Conservation (phyloP, 2,888 invertebrate species). For the Encarsia formosa region DNA sequence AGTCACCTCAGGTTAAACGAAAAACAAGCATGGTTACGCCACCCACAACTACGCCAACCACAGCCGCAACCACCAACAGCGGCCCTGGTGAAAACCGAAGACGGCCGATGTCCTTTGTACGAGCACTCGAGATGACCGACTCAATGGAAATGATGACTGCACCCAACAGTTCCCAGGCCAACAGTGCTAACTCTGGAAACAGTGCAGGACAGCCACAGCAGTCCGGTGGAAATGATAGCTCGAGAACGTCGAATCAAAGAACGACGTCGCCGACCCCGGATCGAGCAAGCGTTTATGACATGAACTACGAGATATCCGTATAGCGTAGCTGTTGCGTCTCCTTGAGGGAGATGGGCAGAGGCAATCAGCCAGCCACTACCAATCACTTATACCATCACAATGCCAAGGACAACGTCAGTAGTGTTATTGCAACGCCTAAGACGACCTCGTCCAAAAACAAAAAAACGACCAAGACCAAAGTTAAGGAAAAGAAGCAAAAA, state of each 20-base stretch:
- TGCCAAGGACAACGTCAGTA: constrained; percentile 36
- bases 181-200: constrained; percentile 14
- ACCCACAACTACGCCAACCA: constrained; percentile 51
- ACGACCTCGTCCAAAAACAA: neutral
- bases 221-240: constrained; percentile 30
- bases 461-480: constrained; percentile 4
- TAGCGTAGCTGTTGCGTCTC: constrained; percentile 57
- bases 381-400: constrained; percentile 32
- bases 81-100: constrained; percentile 52
- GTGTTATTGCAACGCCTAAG: constrained; percentile 24
- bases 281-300: constrained; percentile 86
- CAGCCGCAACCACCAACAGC: constrained; percentile 61
- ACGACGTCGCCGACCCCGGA: constrained; percentile 68
- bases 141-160: constrained; percentile 73
- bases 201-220: constrained; percentile 29
- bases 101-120: constrained; percentile 83
- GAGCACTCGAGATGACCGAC: constrained; percentile 86
- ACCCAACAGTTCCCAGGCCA: constrained; percentile 43
- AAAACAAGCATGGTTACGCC: constrained; percentile 45
- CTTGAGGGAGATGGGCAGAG: constrained; percentile 41
- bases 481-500: constrained; percentile 10
- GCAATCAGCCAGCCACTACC: constrained; percentile 26
- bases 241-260: constrained; percentile 37
- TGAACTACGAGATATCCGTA: constrained; percentile 94
- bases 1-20: constrained; percentile 45